Evolutionary conservation across 2,797 vertebrate species (phyloP), one percentile per base, ranked within the genome.

Genomic region (Enteromius viviparus): DNA sequence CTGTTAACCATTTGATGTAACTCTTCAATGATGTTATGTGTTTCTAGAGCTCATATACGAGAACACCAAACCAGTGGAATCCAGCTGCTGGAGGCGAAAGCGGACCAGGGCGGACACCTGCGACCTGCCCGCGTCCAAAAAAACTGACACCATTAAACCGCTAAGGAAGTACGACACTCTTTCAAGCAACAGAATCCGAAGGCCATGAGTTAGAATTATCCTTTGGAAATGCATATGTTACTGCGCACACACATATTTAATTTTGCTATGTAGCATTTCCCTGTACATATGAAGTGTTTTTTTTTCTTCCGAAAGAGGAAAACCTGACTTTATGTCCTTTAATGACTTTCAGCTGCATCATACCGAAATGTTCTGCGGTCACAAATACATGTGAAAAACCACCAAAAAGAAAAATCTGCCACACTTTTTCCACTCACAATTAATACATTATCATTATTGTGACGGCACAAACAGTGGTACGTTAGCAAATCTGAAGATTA

Each of bases 1-100:
- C 5, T 1, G 55, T 65, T 80, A 26, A 85, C 47, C 14, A 49
- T 64, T 40, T 80, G 23, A 58, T 34, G 49, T 6, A 71, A 49
- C 47, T 26, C 23, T 26, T 69, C 17, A 26, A 37, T 40, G 12
- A 29, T 3, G 6, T 19, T 80, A 14, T 78, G 6, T 76, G 14
- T 82, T 82, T 62, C 3, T 58, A 89, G 88, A 88, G 1, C 9
- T 0, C 40, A 45, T 89, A 70, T 89, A 89, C 70, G 85, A 85
- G 64, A 89, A 89, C 77, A 87, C 86, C 19, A 34, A 14, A 3
- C 23, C 45, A 10, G 23, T 6, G 8, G 79, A 34, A 11, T 26
- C 65, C 0, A 4, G 19, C 26, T 47, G 40, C 37, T 70, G 51
- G 65, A 60, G 21, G 53, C 4, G 26, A 6, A 66, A n/a, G 9